Evolutionary conservation across 2,113 vertebrate species (phyloP).

Genomic region (Semnopithecus entellus): DNA sequence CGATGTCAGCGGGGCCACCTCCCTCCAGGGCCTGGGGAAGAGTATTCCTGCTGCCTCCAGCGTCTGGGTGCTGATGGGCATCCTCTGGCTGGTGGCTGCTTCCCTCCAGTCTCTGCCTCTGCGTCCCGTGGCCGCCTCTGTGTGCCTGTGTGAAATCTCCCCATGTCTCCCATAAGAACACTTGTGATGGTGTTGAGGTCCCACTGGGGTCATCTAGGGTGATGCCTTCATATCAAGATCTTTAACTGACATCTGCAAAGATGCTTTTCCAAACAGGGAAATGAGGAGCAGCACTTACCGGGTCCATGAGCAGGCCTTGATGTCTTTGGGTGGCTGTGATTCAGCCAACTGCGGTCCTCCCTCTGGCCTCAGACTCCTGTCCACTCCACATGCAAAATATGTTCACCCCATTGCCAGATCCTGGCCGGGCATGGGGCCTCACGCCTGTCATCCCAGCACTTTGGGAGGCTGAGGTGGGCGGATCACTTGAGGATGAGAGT

Average conservation of each 20-base stretch:
- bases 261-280: not conserved
- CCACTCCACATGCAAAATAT: not conserved
- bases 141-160: not conserved
- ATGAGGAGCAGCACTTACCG: not conserved
- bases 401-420: rapidly evolving
- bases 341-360: too few species aligned
- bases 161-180: too few species aligned
- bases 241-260: too few species aligned
- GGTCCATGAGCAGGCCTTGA: not conserved
- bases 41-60: too few species aligned
- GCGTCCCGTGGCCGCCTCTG: not conserved
- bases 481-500: too few species aligned
- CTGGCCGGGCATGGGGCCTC: too few species aligned
- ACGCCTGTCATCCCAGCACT: too few species aligned
- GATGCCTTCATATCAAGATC: not conserved
- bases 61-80: too few species aligned
- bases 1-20: rapidly evolving
- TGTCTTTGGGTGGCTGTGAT: not conserved
- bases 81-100: too few species aligned
- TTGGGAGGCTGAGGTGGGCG: too few species aligned
- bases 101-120: not conserved
- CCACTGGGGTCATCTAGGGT: too few species aligned
- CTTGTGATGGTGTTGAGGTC: not conserved
- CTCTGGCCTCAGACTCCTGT: not conserved
- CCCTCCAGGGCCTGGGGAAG: too few species aligned